These are phyloP conservation scores for Spongilla lacustris DNA, from an alignment of 37 sponge, comb jelly and placozoan genomes.

Conservation along the genomic window DNA sequence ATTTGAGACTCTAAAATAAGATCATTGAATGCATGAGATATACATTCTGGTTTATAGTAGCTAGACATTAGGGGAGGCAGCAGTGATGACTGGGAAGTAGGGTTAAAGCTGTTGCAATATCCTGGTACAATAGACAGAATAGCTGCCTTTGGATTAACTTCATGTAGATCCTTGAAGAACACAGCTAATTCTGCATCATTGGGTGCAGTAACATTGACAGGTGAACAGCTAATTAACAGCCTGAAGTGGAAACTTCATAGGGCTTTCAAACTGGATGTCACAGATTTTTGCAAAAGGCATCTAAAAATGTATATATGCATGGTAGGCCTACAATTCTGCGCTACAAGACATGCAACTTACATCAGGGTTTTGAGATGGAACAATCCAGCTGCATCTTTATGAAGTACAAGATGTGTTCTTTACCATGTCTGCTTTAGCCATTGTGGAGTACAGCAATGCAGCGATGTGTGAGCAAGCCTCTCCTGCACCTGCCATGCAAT, in stretches of 20 bases:
- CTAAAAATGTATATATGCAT: not conserved
- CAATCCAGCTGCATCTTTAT: not conserved
- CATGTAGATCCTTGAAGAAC: too few relatives aligned
- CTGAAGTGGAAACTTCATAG: not conserved
- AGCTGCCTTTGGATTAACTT: too few relatives aligned
- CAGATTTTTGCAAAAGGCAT: slow-evolving; percentile 2
- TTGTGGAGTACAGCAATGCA: slow-evolving; percentile 12
- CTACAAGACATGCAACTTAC: not conserved
- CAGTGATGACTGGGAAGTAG: too few relatives aligned
- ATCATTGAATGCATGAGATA: too few relatives aligned
- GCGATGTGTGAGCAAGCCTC: slow-evolving; percentile 5
- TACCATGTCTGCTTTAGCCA: not conserved
- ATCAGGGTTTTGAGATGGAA: not conserved
- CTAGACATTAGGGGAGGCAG: too few relatives aligned
- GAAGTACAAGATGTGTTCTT: slow-evolving; percentile 7
- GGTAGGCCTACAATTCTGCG: not conserved
- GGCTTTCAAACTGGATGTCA: not conserved
- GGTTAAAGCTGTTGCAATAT: too few relatives aligned
- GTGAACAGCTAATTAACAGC: too few relatives aligned
- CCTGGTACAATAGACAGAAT: too few relatives aligned
- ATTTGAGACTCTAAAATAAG: too few relatives aligned
- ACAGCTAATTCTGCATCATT: too few relatives aligned
- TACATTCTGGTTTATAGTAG: too few relatives aligned
- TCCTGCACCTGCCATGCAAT: slow-evolving; percentile 15
- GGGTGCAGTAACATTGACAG: too few relatives aligned